Evolutionary conservation across 2,888 invertebrate genomes (phyloP), one percentile per base, ranked within the genome.

Genomic region (Ptychoptera contaminata): DNA sequence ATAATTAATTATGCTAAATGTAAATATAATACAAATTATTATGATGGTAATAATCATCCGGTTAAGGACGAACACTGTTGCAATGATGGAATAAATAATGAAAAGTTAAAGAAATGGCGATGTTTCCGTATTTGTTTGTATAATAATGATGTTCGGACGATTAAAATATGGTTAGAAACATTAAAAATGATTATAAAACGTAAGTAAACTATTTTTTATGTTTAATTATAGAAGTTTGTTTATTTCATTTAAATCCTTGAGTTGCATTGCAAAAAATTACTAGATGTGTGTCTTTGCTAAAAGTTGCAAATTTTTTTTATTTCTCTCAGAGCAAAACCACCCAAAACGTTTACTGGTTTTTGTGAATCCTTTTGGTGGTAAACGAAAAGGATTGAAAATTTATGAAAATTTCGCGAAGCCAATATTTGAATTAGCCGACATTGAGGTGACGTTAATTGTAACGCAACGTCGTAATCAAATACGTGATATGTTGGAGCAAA

Each of bases 331-430:
- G 15, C 54, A 54, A 35, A 50, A 67, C 54, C 71, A 87, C 42
- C 84, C 88, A 6, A 75, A 74, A 51, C 74, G 73, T 40, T 64
- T 90, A 37, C 62, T 88, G 42, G 68, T 88, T 12, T 86, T 90
- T 63, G 74, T 90, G 2, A 90, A 90, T 66, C 90, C 90, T 0
- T 82, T 74, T 58, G 86, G 88, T 1, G 90, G 90, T 0, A 81
- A 81, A 54, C 75, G 74, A 55, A 75, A 76, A 53, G 87, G 81
- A 1, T 61, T 77, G 44, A 72, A 76, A 53, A 79, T 84, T 42
- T 87, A 79, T 63, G 76, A 82, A 51, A 78, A 79, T 48, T 73
- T 76, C 51, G 82, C 83, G 8, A 76, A 77, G 54, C 76, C 77
- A 1, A 57, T 80, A 16, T 73, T 80, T 57, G 63, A 68, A 31